These are phyloP conservation scores for Podarcis lilfordi DNA, from an alignment of 2,797 vertebrate species.

Conservation along the genomic window DNA sequence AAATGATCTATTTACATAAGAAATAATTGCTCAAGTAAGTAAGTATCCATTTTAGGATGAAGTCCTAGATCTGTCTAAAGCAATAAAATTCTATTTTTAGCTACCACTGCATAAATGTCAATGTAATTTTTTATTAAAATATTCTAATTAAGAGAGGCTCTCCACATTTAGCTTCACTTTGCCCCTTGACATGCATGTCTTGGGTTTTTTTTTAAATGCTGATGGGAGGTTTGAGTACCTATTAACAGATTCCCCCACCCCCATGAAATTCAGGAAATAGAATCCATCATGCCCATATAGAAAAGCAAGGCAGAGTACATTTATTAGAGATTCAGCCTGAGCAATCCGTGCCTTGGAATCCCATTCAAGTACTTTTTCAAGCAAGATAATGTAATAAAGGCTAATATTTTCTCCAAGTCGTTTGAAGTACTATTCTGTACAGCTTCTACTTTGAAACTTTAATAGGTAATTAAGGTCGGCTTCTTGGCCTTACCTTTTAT, in stretches of 20 bases:
- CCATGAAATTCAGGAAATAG: background rate
- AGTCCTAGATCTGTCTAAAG: slow-evolving; percentile 24
- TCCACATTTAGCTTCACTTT: slow-evolving; percentile 23
- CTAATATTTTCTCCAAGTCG: background rate
- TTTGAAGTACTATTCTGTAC: background rate
- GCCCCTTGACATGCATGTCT: slow-evolving; percentile 19
- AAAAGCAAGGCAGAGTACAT: background rate
- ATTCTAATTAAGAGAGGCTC: slow-evolving; percentile 35
- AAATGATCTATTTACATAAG: background rate
- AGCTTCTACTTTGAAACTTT: background rate
- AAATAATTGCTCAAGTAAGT: slow-evolving; percentile 9
- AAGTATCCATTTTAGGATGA: background rate
- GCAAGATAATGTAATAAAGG: background rate
- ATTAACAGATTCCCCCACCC: background rate
- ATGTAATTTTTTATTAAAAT: slow-evolving; percentile 38
- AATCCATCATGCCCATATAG: background rate
- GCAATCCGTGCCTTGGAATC: background rate
- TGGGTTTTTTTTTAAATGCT: background rate
- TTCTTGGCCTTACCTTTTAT: background rate
- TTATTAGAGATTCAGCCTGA: background rate
- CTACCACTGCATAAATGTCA: slow-evolving; percentile 38
- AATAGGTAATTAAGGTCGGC: background rate
- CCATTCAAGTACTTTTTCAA: background rate
- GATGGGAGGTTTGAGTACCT: background rate
- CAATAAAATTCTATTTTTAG: slow-evolving; percentile 37